Evolutionary conservation across 2,797 vertebrate genomes (phyloP).

Genomic region (Sebastes itinus): DNA sequence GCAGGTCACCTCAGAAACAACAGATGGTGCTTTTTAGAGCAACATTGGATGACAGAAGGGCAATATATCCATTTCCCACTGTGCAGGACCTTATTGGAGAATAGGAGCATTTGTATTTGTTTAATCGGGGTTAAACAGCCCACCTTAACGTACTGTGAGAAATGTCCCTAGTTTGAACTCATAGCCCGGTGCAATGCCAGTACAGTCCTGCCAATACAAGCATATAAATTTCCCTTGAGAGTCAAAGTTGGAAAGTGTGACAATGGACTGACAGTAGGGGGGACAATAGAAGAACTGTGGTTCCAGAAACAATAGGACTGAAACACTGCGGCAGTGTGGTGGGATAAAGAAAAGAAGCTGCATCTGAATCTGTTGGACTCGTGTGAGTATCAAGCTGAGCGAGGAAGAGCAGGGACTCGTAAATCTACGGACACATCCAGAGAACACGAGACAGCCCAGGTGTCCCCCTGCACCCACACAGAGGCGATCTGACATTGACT

Average conservation of each 20-base stretch:
- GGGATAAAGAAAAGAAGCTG: slow-evolving; percentile 2
- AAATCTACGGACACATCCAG: slow-evolving; percentile 58
- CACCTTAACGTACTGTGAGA: slow-evolving; percentile 28
- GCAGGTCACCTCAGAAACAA: slow-evolving; percentile 20
- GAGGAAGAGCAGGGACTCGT: slow-evolving; percentile 38
- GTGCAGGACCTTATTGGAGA: neutral
- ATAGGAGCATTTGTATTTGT: slow-evolving; percentile 9
- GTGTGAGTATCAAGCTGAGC: slow-evolving; percentile 1
- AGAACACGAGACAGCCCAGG: slow-evolving; percentile 27
- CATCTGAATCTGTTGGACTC: neutral
- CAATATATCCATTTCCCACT: slow-evolving; percentile 8
- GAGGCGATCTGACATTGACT: slow-evolving; percentile 27
- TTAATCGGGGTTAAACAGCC: slow-evolving; percentile 38
- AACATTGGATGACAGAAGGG: slow-evolving; percentile 8
- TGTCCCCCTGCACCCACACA: slow-evolving; percentile 21
- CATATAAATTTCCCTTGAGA: slow-evolving; percentile 62
- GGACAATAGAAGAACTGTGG: slow-evolving; percentile 54
- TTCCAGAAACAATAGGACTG: slow-evolving; percentile 57
- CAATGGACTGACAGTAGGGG: slow-evolving; percentile 54
- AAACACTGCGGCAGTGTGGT: slow-evolving; percentile 33
- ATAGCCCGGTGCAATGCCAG: slow-evolving; percentile 30
- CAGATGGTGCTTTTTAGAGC: neutral
- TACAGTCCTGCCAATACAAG: slow-evolving; percentile 52
- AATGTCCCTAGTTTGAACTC: slow-evolving; percentile 52
- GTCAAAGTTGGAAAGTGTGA: slow-evolving; percentile 54